phyloP scores from a whole-genome alignment of 2,888 invertebrate genomes.

The Zhuqinia jingwanae region DNA sequence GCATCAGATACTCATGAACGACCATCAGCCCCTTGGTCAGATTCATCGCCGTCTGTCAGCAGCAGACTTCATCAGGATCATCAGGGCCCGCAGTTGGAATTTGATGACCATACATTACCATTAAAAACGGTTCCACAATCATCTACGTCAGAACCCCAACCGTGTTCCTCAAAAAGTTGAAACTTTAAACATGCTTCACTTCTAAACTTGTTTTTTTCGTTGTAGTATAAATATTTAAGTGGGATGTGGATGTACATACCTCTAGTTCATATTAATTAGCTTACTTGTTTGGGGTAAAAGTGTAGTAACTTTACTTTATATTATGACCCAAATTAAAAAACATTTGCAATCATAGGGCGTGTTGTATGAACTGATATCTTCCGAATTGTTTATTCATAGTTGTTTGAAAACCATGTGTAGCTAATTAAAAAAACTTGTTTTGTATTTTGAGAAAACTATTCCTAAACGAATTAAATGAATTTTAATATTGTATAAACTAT shows the following conservation, averaged over 20 bases:
- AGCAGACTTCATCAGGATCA: conserved; percentile 28
- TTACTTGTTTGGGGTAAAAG: too few species aligned
- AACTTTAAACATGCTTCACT: not conserved
- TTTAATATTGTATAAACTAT: too few species aligned
- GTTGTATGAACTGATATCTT: too few species aligned
- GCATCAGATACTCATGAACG: not conserved
- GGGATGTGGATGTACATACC: not conserved
- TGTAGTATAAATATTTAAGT: too few species aligned
- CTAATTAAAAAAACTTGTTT: too few species aligned
- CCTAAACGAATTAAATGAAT: too few species aligned
- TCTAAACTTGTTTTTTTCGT: not conserved
- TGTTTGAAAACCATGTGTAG: too few species aligned
- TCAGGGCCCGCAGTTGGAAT: not conserved
- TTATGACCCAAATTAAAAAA: too few species aligned
- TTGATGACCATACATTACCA: conserved; percentile 42
- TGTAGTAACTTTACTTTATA: too few species aligned
- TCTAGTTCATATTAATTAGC: not conserved
- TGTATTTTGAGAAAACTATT: too few species aligned
- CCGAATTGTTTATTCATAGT: too few species aligned
- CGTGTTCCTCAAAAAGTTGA: conserved; percentile 60
- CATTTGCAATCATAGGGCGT: too few species aligned
- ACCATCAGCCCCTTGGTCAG: conserved; percentile 64
- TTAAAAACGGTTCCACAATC: not conserved
- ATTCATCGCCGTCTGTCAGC: conserved; percentile 30
- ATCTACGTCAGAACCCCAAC: conserved; percentile 44